These are phyloP conservation scores for Rhinella marina DNA, from an alignment of 2,797 vertebrate species.

Conservation along the genomic window DNA sequence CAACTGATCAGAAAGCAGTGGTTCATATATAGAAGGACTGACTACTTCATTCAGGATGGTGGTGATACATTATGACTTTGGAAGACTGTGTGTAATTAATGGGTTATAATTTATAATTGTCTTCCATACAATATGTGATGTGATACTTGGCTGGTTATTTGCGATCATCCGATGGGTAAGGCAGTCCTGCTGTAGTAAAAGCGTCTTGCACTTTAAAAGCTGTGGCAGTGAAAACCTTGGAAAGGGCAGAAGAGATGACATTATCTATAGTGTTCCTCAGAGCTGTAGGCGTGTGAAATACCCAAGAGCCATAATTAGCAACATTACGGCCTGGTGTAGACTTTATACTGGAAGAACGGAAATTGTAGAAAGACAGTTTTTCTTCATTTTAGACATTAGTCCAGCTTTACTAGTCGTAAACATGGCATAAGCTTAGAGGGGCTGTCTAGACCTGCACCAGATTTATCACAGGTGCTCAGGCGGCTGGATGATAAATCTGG, in stretches of 20 bases:
- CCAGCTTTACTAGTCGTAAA: too few species aligned
- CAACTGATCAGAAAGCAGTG: too few species aligned
- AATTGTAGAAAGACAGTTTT: background rate
- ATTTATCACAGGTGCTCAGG: too few species aligned
- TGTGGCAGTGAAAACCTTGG: background rate
- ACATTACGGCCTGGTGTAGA: background rate
- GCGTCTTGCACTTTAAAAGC: background rate
- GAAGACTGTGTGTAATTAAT: too few species aligned
- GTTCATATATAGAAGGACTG: too few species aligned
- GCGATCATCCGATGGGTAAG: background rate
- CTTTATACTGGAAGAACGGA: background rate
- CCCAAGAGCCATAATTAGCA: background rate
- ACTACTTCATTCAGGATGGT: too few species aligned
- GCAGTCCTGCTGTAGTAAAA: background rate
- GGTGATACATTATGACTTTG: too few species aligned
- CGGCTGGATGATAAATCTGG: too few species aligned
- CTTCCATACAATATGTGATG: background rate
- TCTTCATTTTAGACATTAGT: background rate
- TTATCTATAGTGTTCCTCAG: conserved; percentile 4
- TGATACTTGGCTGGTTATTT: background rate
- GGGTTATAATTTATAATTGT: too few species aligned
- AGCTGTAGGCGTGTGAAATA: background rate
- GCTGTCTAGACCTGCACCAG: too few species aligned
- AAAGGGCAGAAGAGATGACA: conserved; percentile 3
- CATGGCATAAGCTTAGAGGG: too few species aligned